Conservation (phyloP, 1,140 invertebrate species). For the Brachionus rotundiformis region DNA sequence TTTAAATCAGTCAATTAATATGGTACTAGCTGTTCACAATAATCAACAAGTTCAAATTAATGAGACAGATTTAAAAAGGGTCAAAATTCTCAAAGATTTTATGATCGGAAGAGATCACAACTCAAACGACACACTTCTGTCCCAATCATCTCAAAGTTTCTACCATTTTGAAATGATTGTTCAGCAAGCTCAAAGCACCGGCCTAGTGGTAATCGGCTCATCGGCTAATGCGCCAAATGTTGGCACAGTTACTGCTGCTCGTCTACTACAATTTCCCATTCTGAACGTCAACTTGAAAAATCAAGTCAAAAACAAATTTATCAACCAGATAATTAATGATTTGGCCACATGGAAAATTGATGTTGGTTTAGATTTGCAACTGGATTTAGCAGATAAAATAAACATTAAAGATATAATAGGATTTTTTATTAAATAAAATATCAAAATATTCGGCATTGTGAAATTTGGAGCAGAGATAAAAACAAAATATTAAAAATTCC, state of each 20-base stretch:
- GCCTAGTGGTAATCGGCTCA: neutral
- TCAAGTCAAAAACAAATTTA: neutral
- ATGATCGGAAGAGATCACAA: neutral
- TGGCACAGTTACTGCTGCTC: neutral
- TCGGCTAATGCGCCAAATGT: neutral
- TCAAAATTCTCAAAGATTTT: neutral
- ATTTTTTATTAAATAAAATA: too few relatives aligned
- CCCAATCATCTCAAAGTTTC: neutral
- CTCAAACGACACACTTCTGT: neutral
- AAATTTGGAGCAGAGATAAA: too few relatives aligned
- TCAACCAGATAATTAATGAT: neutral
- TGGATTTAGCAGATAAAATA: too few relatives aligned
- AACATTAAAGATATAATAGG: too few relatives aligned
- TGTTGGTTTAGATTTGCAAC: too few relatives aligned
- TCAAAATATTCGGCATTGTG: too few relatives aligned
- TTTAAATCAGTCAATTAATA: neutral
- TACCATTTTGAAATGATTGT: constrained; percentile 9
- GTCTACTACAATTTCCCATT: neutral
- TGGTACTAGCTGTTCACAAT: neutral
- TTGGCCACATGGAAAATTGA: too few relatives aligned
- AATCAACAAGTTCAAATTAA: neutral
- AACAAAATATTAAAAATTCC: too few relatives aligned
- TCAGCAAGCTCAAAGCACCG: neutral
- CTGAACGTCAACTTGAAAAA: neutral
- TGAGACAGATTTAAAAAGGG: neutral